Evolutionary conservation across 2,888 invertebrate genomes (phyloP), one percentile per base, ranked within the genome.

Genomic region (Nephrocerus scutellatus): DNA sequence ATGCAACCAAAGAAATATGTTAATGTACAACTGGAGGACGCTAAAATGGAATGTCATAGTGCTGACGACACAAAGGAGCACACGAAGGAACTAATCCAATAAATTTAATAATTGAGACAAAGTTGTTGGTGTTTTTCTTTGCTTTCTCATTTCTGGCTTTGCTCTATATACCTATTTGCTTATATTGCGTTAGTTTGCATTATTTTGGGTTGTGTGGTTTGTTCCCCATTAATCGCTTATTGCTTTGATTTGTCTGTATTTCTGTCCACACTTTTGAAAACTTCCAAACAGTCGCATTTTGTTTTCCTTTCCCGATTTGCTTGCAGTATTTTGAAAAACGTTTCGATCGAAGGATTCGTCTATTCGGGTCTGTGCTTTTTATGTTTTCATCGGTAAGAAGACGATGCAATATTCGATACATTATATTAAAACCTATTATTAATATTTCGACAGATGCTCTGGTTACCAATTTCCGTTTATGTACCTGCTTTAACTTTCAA

Each of bases 401-500:
- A 14, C 16, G 22, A 3, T n/a, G n/a, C n/a, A n/a, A n/a, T n/a
- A n/a, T n/a, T n/a, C n/a, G n/a, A n/a, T n/a, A n/a, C n/a, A n/a
- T n/a, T n/a, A n/a, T n/a, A n/a, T n/a, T n/a, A n/a, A n/a, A n/a
- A n/a, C n/a, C n/a, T n/a, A n/a, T n/a, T n/a, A n/a, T n/a, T n/a
- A n/a, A 18, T 23, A 10, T 19, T 43, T 39, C n/a, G n/a, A n/a
- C 29, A 59, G 62, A 42, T 57, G 4, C 44, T 59, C 8, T 63
- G 62, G 63, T 50, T 63, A 23, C 59, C 61, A 3, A 63, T 63
- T 39, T 59, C 61, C 1, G 80, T 84, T 51, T 84, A 82, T 56
- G 82, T 83, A 6, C 83, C 84, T 10, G 84, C 84, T 1, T 60
- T 84, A 46, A 82, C 84, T 14, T 81, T 84, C 56, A 84, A 82